These are phyloP conservation scores for Meteorus cinctellus DNA, from an alignment of 2,888 invertebrate genomes.

Conservation along the genomic window DNA sequence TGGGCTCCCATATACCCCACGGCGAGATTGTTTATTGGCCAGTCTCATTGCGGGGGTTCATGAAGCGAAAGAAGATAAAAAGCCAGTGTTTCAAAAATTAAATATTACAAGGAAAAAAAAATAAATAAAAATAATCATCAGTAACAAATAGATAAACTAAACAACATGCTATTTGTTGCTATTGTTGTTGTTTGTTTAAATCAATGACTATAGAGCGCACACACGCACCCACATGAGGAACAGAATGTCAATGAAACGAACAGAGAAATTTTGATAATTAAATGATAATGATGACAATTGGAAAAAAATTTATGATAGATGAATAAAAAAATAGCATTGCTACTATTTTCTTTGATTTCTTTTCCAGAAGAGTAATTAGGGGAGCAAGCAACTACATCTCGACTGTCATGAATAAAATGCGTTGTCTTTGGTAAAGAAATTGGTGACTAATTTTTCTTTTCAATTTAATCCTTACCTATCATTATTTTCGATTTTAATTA, in stretches of 20 bases:
- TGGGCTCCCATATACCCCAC: slow-evolving; percentile 48
- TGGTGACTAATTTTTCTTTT: slow-evolving; percentile 1
- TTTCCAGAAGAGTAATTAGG: slow-evolving; percentile 18
- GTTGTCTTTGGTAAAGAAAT: slow-evolving; percentile 10
- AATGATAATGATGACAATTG: slow-evolving; percentile 13
- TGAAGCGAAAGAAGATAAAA: slow-evolving; percentile 52
- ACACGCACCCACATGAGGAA: slow-evolving; percentile 53
- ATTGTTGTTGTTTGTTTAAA: background rate
- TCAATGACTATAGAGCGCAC: slow-evolving; percentile 50
- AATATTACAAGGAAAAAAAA: slow-evolving; percentile 35
- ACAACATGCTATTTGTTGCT: slow-evolving; percentile 6
- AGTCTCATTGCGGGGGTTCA: slow-evolving; percentile 52
- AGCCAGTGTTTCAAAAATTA: slow-evolving; percentile 45
- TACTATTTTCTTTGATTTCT: slow-evolving; percentile 14
- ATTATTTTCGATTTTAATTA: background rate
- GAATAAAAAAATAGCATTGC: slow-evolving; percentile 24
- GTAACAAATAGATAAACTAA: slow-evolving; percentile 43
- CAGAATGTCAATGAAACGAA: slow-evolving; percentile 19
- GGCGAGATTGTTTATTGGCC: slow-evolving; percentile 49
- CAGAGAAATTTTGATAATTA: slow-evolving; percentile 26
- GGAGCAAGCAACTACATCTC: slow-evolving; percentile 48
- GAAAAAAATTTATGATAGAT: slow-evolving; percentile 18
- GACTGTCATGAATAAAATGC: slow-evolving; percentile 18
- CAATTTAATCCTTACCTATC: slow-evolving; percentile 6
- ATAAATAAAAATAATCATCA: slow-evolving; percentile 53